phyloP scores from a whole-genome alignment of 2,888 invertebrate species.

The Rotaria magnacalcarata region DNA sequence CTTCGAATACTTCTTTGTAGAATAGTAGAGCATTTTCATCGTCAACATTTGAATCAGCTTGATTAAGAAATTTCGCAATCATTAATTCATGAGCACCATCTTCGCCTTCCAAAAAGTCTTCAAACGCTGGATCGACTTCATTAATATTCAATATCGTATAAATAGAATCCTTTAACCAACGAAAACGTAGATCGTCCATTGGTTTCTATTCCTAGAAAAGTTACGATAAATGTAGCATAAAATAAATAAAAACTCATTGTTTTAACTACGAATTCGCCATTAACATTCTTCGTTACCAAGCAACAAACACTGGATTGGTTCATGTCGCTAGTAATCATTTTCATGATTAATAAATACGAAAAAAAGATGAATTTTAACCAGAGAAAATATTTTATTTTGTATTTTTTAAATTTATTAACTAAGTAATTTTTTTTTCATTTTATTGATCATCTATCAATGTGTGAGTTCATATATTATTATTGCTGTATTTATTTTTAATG shows the following conservation, averaged over 20 bases:
- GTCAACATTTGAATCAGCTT: constrained; percentile 54
- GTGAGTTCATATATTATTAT: too few species aligned
- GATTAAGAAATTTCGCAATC: constrained; percentile 58
- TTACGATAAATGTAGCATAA: not conserved
- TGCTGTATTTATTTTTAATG: too few species aligned
- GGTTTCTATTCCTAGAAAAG: not conserved
- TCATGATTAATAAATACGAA: too few species aligned
- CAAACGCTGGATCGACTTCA: constrained; percentile 54
- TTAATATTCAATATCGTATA: constrained; percentile 54
- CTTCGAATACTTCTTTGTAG: constrained; percentile 56
- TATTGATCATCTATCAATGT: not conserved
- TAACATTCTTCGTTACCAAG: not conserved
- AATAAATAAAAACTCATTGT: constrained; percentile 22
- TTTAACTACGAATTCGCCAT: constrained; percentile 10
- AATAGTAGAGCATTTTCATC: constrained; percentile 56
- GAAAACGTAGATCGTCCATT: constrained; percentile 59
- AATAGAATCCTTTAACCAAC: constrained; percentile 57
- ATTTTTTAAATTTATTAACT: not conserved
- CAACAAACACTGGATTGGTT: not conserved
- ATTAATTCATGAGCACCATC: constrained; percentile 56
- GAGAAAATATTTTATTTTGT: too few species aligned
- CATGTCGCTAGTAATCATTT: not conserved
- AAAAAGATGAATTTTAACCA: too few species aligned
- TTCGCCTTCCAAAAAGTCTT: constrained; percentile 57
- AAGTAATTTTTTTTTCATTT: not conserved